Evolutionary conservation across 2,888 invertebrate species (phyloP), one percentile per base, ranked within the genome.

Genomic region (Acronicta psi): DNA sequence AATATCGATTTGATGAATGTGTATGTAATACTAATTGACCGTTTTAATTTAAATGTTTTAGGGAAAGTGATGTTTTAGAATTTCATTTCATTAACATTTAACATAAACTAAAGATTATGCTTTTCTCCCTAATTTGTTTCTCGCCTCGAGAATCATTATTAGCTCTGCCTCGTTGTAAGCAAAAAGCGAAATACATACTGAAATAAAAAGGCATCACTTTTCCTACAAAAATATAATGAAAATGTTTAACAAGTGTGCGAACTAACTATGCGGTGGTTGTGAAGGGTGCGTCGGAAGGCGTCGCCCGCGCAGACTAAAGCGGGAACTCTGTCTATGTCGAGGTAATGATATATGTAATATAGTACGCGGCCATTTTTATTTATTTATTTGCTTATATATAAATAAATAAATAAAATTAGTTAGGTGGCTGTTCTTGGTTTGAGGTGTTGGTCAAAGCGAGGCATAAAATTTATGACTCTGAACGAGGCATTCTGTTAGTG

Each of bases 271-370:
- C 80, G 81, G 80, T 80, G 75, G 74, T 67, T 77, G 77, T 74
- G 49, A 92, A 97, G 97, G 94, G 96, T 97, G 85, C 95, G 97
- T 85, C 95, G 97, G 89, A 97, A 97, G 95, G 95, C 96, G 78
- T 96, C 97, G 63, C 96, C 96, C 53, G 97, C 94, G 82, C 91
- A 93, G 85, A 88, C 95, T 74, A 94, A 95, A 82, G 88, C 94
- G 41, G 94, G 95, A 70, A 94, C 94, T 29, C 86, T 96, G 59
- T 96, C 96, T 52, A 95, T 95, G 86, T 96, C 96, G 85, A 96
- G 96, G 96, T 96, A 95, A 92, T 42, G 44, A 59, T 76, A 73
- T 37, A 46, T 64, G 66, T 64, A 70, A 70, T 52, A 70, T 70
- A 70, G 52, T 56, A 58, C 18, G 20, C 25, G 16, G 47, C 18